Base-by-base conservation (phyloP, 2,797 vertebrate genomes). In the Argyrosomus regius region DNA sequence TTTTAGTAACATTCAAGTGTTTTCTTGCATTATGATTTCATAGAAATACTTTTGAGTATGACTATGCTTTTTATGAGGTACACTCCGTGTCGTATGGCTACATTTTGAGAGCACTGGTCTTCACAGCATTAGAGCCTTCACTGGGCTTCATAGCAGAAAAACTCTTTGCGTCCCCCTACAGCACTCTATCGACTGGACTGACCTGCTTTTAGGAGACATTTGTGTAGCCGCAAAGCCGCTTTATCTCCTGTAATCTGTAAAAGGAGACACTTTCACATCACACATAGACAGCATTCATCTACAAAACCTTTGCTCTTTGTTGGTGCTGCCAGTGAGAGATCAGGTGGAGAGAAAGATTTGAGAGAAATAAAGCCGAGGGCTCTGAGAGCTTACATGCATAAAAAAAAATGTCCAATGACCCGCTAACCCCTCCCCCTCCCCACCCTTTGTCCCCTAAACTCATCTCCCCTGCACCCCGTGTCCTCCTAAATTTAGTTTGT, bases 401-500 rank as follows among this genome's bases (percentile, higher is more conserved):
- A 39, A 18, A 67, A 78, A 81, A 85, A 58, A 22, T 26, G 28
- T 67, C 75, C 73, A 63, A 8, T 80, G 61, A 82, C 73, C 67
- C 63, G 52, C 45, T 43, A 26, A 39, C 50, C 52, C 52, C 66
- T 68, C 31, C 31, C 3, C 28, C 28, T 3, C 28, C 54, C 63
- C 73, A 61, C 70, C 39, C 59, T 84, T 82, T 88, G 80, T 84
- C 77, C 67, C 61, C 58, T 54, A 57, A 39, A 45, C 70, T 75
- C 82, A 56, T 70, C 52, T 75, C 61, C 41, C 54, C 70, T 77
- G 52, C 74, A 61, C 80, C 77, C 78, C 26, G 71, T 60, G 50
- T 65, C 77, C 43, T 61, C 61, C 83, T 90, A 94, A 82, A 88
- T 91, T 88, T 93, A 93, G 92, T 80, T 14, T 10, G 54, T 65